These are phyloP conservation scores for Heliocidaris erythrogramma DNA, from an alignment of 35 echinoderm and acorn worm species.

Conservation along the genomic window DNA sequence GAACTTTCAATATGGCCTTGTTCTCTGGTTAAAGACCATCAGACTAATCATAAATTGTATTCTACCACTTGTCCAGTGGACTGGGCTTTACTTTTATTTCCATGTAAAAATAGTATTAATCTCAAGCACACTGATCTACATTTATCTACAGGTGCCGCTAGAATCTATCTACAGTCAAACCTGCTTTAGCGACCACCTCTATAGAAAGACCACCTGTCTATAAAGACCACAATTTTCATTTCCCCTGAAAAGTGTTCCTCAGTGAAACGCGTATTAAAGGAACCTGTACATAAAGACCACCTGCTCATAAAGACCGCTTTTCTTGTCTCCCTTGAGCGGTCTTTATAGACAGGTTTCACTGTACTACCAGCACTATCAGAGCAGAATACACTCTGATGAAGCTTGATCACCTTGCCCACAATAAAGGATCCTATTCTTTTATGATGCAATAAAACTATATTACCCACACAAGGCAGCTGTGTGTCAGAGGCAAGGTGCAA, in stretches of 20 bases:
- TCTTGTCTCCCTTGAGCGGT: no score
- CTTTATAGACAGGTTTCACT: no score
- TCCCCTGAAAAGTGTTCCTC: no score
- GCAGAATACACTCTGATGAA: background rate
- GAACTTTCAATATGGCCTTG: background rate
- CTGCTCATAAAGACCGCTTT: no score
- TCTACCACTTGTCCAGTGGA: background rate
- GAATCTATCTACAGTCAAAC: background rate
- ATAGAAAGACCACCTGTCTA: no score
- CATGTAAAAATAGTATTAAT: background rate
- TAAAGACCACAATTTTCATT: no score
- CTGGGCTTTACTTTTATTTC: no score
- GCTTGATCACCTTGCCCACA: background rate
- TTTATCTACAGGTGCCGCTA: background rate
- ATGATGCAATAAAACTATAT: conserved; percentile 6
- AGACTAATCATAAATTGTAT: background rate
- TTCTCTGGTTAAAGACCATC: background rate
- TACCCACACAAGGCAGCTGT: background rate
- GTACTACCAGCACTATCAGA: background rate
- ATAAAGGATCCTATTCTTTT: background rate
- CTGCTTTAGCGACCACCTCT: no score
- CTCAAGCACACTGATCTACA: background rate
- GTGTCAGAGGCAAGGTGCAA: background rate
- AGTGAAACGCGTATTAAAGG: no score
- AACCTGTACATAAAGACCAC: no score